These are phyloP conservation scores for Pseudochirops corinnae DNA, from an alignment of 2,797 vertebrate genomes.

Conservation along the genomic window DNA sequence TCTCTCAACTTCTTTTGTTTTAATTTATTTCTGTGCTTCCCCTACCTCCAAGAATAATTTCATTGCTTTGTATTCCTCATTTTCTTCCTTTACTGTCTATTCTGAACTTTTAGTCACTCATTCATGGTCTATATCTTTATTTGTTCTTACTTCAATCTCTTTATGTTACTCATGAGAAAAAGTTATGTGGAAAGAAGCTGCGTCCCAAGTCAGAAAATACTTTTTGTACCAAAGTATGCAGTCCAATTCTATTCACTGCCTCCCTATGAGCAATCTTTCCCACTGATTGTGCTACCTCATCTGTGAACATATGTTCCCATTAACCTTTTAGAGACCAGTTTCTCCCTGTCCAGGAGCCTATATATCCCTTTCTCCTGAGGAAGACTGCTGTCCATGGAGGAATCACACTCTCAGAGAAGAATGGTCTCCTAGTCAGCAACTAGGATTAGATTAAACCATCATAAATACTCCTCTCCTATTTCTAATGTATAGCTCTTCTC, in stretches of 20 bases:
- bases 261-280: too few relatives aligned
- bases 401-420: background rate
- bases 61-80: background rate
- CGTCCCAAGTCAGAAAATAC: background rate
- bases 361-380: background rate
- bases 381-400: background rate
- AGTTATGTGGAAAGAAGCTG: background rate
- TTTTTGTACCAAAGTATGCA: background rate
- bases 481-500: background rate
- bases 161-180: background rate
- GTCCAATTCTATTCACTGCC: too few relatives aligned
- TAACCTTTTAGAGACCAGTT: too few relatives aligned
- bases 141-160: background rate
- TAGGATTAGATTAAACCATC: background rate
- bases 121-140: background rate
- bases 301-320: too few relatives aligned
- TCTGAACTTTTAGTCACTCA: background rate
- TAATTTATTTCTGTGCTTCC: background rate
- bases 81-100: background rate
- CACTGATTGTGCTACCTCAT: too few relatives aligned
- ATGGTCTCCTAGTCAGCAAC: background rate
- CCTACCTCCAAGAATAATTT: background rate
- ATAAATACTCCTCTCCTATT: background rate
- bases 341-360: too few relatives aligned
- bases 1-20: background rate